Evolutionary conservation across 2,797 vertebrate genomes (phyloP).

Genomic region (Leuciscus waleckii): DNA sequence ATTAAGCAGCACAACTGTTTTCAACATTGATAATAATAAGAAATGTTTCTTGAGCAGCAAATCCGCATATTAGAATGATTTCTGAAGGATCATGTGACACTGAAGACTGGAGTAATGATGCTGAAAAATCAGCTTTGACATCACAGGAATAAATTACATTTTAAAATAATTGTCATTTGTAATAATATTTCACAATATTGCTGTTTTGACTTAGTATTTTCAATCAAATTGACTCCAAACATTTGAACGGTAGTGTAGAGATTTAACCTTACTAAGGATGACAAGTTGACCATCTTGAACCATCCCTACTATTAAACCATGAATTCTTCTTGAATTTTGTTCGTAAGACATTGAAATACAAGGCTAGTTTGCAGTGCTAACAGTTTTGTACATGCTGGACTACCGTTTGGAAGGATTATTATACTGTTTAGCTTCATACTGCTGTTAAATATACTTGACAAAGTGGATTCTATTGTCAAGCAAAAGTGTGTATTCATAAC

Average conservation of each 20-base stretch:
- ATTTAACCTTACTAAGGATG: not conserved
- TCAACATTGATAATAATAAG: not conserved
- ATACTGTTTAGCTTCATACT: not conserved
- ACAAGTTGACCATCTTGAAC: not conserved
- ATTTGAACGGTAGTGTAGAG: not conserved
- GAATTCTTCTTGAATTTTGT: not conserved
- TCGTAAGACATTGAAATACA: not conserved
- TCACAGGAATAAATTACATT: not conserved
- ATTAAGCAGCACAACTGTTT: not conserved
- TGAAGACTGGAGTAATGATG: not conserved
- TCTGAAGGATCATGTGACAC: not conserved
- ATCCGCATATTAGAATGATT: not conserved
- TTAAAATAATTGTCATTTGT: too few relatives aligned
- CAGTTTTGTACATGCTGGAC: constrained; percentile 7
- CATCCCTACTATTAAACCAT: not conserved
- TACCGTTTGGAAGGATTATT: constrained; percentile 32
- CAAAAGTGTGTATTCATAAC: constrained; percentile 15
- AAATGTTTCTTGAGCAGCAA: not conserved
- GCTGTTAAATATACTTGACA: constrained; percentile 26
- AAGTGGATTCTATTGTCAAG: constrained; percentile 32
- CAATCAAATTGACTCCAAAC: not conserved
- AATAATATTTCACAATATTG: too few relatives aligned
- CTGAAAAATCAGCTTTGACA: not conserved
- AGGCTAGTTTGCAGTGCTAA: not conserved
- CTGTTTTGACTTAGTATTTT: too few relatives aligned